phyloP scores from a whole-genome alignment of 2,888 invertebrate species.

The Nephrotoma appendiculata region DNA sequence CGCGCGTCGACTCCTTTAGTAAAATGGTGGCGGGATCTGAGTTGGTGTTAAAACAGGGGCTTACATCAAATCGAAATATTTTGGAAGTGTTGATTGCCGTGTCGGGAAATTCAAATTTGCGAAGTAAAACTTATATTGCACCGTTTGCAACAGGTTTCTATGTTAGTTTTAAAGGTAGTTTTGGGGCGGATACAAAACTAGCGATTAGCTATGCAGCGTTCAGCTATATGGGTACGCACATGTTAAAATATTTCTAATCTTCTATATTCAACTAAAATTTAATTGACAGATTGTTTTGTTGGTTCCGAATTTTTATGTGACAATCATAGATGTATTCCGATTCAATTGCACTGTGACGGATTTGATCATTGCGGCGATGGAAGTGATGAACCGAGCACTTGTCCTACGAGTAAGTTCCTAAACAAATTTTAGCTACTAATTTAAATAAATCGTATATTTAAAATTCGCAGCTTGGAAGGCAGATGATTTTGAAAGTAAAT shows the following conservation, averaged over 20 bases:
- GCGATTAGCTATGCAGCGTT: conserved; percentile 56
- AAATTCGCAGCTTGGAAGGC: conserved; percentile 36
- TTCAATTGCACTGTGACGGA: conserved; percentile 53
- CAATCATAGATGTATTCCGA: conserved; percentile 55
- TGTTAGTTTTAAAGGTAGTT: conserved; percentile 48
- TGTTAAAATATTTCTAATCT: not conserved
- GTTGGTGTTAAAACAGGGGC: conserved; percentile 48
- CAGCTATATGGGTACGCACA: conserved; percentile 45
- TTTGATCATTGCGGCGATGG: conserved; percentile 64
- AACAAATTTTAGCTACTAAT: not conserved
- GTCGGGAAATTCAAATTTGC: conserved; percentile 17
- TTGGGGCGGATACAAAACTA: conserved; percentile 44
- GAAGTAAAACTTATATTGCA: conserved; percentile 42
- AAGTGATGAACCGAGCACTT: conserved; percentile 50
- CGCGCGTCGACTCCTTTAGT: conserved; percentile 42
- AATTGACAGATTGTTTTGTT: conserved; percentile 43
- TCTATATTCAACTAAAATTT: not conserved
- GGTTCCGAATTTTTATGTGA: conserved; percentile 54
- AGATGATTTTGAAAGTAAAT: conserved; percentile 38
- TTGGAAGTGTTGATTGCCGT: conserved; percentile 43
- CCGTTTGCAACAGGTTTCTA: conserved; percentile 52
- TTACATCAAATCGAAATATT: conserved; percentile 45
- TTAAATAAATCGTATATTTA: conserved; percentile 1
- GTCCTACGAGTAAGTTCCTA: conserved; percentile 33
- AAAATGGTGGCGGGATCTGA: conserved; percentile 45